These are phyloP conservation scores for Gambusia affinis DNA, from an alignment of 2,113 vertebrate species.

Conservation along the genomic window DNA sequence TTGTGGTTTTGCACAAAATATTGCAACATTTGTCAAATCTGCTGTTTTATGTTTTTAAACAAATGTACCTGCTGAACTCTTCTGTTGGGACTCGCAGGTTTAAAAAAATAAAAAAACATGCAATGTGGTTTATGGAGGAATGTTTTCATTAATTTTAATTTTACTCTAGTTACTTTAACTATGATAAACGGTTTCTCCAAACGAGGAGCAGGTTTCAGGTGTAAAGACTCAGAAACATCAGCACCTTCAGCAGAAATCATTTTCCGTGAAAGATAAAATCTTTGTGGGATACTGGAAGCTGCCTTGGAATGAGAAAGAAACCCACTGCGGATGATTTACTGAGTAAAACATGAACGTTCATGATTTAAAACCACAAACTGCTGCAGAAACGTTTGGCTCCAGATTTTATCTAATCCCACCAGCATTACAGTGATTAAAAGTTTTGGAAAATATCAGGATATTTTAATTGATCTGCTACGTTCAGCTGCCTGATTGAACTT, in stretches of 20 bases:
- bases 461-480: no score
- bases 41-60: no score
- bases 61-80: no score
- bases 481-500: no score
- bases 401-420: no score
- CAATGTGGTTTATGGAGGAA: neutral
- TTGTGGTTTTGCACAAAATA: no score
- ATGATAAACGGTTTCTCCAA: neutral
- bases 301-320: neutral
- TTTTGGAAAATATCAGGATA: no score
- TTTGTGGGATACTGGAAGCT: neutral
- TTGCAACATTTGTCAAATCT: no score
- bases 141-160: constrained; percentile 21
- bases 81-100: neutral
- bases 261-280: neutral
- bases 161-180: neutral
- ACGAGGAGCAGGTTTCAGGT: no score
- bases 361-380: neutral
- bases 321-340: neutral
- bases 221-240: no score
- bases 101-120: neutral
- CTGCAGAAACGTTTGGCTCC: no score
- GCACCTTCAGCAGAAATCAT: neutral
- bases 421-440: no score
- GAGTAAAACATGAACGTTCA: neutral